A percentile compares a stretch with the other conserved stretches of the same genome.
Conservation (phyloP, 2,888 invertebrate species). For the Ametastegia equiseti region DNA sequence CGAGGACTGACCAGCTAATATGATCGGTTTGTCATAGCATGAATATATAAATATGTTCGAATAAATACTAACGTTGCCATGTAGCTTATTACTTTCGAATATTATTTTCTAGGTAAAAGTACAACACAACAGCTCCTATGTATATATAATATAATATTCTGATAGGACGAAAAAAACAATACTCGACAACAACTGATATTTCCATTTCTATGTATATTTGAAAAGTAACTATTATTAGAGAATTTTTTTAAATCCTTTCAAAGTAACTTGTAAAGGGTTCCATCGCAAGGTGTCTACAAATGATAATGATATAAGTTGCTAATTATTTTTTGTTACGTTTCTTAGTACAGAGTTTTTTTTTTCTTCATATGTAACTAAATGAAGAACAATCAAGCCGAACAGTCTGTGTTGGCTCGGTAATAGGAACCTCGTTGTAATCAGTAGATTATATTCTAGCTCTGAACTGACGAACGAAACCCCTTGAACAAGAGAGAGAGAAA, state of each 20-base stretch:
- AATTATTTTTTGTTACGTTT: slow-evolving; percentile 18
- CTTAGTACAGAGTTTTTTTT: background rate
- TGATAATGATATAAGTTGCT: background rate
- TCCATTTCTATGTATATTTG: slow-evolving; percentile 41
- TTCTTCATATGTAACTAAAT: no score
- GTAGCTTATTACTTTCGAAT: slow-evolving; percentile 55
- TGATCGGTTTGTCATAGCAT: slow-evolving; percentile 28
- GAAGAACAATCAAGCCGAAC: no score
- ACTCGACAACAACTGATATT: slow-evolving; percentile 61
- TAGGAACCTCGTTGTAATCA: background rate
- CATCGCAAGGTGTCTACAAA: background rate
- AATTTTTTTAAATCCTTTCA: background rate
- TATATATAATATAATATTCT: slow-evolving; percentile 16
- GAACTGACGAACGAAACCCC: background rate
- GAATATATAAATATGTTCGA: slow-evolving; percentile 21
- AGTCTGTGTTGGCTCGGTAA: no score
- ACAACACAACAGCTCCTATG: slow-evolving; percentile 2
- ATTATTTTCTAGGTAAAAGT: slow-evolving; percentile 32
- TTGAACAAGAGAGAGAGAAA: background rate
- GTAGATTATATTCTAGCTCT: background rate
- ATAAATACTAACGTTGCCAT: slow-evolving; percentile 60
- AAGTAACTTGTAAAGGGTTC: background rate
- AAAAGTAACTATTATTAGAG: background rate
- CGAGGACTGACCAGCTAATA: slow-evolving; percentile 18
- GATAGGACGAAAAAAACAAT: slow-evolving; percentile 60